These are phyloP conservation scores for Pherbina coryleti DNA, from an alignment of 2,888 invertebrate genomes.

Conservation along the genomic window DNA sequence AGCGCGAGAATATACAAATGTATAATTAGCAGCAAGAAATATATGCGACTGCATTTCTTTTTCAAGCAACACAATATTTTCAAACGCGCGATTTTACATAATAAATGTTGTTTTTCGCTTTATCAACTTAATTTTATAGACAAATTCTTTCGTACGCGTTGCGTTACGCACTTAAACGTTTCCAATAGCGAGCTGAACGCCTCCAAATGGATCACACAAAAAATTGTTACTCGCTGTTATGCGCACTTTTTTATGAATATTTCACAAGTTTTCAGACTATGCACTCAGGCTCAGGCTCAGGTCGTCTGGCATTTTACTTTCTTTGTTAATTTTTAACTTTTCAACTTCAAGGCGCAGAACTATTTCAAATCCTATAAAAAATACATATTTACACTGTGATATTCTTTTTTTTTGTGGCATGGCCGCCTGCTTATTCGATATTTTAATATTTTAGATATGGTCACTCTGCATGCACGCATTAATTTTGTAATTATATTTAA, in stretches of 20 bases:
- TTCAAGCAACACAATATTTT: background rate
- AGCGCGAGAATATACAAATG: conserved; percentile 3
- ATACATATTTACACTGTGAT: background rate
- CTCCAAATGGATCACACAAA: background rate
- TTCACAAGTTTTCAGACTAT: background rate
- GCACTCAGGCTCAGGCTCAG: background rate
- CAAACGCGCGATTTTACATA: background rate
- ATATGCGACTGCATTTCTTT: no score
- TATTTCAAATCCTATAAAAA: conserved; percentile 1
- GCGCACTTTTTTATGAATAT: background rate
- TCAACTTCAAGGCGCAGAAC: background rate
- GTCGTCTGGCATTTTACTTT: background rate
- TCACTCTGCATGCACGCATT: conserved; percentile 33
- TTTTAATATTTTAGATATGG: conserved; percentile 31
- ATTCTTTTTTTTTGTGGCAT: conserved; percentile 21
- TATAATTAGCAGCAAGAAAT: no score
- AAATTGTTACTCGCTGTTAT: conserved; percentile 14
- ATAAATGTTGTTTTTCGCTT: background rate
- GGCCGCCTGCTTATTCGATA: conserved; percentile 36
- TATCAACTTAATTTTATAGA: background rate
- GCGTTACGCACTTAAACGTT: background rate
- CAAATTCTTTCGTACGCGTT: no score
- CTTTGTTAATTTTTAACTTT: no score
- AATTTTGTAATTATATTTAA: conserved; percentile 17
- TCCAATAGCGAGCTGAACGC: conserved; percentile 23